Evolutionary conservation across 2,888 invertebrate species (phyloP).

Genomic region (Nemurella pictetii): DNA sequence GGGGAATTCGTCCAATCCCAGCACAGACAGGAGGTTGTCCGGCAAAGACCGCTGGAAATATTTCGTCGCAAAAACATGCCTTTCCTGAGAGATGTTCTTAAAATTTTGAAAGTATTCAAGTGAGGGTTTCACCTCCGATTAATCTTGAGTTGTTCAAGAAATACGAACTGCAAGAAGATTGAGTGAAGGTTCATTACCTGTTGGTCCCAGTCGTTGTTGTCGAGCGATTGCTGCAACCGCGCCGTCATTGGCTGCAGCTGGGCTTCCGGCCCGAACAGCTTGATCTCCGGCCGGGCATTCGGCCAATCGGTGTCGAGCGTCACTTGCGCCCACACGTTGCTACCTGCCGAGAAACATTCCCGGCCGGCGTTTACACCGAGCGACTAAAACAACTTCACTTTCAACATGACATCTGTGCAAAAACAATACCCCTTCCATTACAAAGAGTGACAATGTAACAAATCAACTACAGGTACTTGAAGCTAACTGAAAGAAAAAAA

Average conservation of each 20-base stretch:
- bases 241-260: not conserved
- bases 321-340: not conserved
- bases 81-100: too few relatives aligned
- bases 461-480: too few relatives aligned
- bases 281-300: not conserved
- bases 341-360: too few relatives aligned
- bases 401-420: too few relatives aligned
- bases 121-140: too few relatives aligned
- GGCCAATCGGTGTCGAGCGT: not conserved
- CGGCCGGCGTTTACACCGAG: not conserved
- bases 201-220: not conserved
- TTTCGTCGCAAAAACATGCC: not conserved
- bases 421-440: too few relatives aligned
- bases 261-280: not conserved
- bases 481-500: too few relatives aligned
- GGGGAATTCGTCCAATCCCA: not conserved
- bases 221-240: not conserved
- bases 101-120: too few relatives aligned
- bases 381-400: not conserved
- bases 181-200: not conserved
- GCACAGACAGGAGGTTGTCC: not conserved
- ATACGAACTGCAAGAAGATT: too few relatives aligned
- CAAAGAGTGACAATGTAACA: too few relatives aligned
- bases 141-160: too few relatives aligned
- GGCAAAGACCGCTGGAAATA: not conserved